phyloP scores from a whole-genome alignment of 2,888 invertebrate species.

The Euplagia quadripunctaria region DNA sequence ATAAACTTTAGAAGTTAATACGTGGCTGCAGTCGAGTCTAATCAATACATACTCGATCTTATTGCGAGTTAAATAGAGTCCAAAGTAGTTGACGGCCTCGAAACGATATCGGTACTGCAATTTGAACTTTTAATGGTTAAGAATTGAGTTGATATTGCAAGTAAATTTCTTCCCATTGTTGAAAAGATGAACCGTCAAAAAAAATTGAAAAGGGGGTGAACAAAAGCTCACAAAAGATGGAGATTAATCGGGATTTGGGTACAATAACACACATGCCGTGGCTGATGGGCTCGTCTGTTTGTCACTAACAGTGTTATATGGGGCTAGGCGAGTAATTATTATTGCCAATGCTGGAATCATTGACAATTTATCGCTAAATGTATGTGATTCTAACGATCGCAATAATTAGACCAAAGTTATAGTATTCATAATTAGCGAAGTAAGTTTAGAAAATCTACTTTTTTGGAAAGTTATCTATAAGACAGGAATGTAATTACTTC shows the following conservation, averaged over 20 bases:
- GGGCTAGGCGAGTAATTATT: slow-evolving; percentile 41
- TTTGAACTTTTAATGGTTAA: not conserved
- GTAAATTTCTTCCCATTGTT: slow-evolving; percentile 56
- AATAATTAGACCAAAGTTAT: not conserved
- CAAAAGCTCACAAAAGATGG: slow-evolving; percentile 85
- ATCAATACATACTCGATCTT: slow-evolving; percentile 34
- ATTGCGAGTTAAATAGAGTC: not conserved
- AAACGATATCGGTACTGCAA: slow-evolving; percentile 20
- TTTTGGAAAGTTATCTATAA: not conserved
- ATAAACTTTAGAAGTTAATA: slow-evolving; percentile 84
- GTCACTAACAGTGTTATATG: slow-evolving; percentile 61
- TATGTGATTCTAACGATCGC: not conserved
- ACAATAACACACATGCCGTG: slow-evolving; percentile 82
- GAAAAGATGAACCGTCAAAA: slow-evolving; percentile 67
- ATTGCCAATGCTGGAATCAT: slow-evolving; percentile 21
- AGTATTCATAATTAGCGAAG: not conserved
- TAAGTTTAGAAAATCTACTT: not conserved
- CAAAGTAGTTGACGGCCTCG: slow-evolving; percentile 9
- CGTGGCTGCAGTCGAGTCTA: slow-evolving; percentile 48
- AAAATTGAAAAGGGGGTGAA: slow-evolving; percentile 78
- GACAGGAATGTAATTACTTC: not conserved
- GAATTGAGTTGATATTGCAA: slow-evolving; percentile 23
- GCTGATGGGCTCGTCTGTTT: slow-evolving; percentile 66
- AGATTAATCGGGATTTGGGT: slow-evolving; percentile 86
- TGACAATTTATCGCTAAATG: no score